Base-by-base conservation (phyloP, 1,140 invertebrate species). In the Orchestia grillus region DNA sequence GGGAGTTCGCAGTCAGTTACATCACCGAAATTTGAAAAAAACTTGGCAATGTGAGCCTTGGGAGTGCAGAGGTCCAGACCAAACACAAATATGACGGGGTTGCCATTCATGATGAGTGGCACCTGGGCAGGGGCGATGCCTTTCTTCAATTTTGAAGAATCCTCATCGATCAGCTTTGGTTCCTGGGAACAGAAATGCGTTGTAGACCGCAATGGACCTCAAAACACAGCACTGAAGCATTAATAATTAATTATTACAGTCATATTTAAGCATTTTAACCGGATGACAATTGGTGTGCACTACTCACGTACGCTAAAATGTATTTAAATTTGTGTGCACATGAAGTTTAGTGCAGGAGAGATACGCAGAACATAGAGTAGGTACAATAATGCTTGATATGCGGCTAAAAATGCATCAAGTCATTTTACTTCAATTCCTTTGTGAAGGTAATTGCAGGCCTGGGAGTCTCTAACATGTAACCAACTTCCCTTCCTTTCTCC, bases 71-170 rank as follows among this genome's bases (percentile, higher is more conserved):
- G 92, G 40, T 40, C 40, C 3, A 94, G 44, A 40, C 92, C 92
- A 45, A 94, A 94, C 8, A 94, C 92, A 94, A 94, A 94, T 94
- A 94, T 94, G 41, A 47, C 44, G 92, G 92, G 92, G 44, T 94
- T 94, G 44, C 92, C 92, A 40, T 44, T n/a, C 92, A 94, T 94
- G 43, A 94, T 47, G 44, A 94, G 92, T 15, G 92, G 92, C 43
- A 94, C 92, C 44, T 94, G 92, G 16, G 36, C 92, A 0, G 92
- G 92, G 36, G 92, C 40, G 43, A 94, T 94, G 0, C 28, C 36
- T 40, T 94, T 94, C 44, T 45, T 47, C 43, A 0, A 15, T 23
- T 47, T 44, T 3, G 40, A 28, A 40, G 92, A 23, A 11, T 6
- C 92, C 15, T 90, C 88, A 77, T 28, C 36, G 28, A 1, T 3